Percentiles rank a stretch among this genome's conserved stretches.
Evolutionary conservation across 2,797 vertebrate species (phyloP).

Genomic region (Danio kyathit): DNA sequence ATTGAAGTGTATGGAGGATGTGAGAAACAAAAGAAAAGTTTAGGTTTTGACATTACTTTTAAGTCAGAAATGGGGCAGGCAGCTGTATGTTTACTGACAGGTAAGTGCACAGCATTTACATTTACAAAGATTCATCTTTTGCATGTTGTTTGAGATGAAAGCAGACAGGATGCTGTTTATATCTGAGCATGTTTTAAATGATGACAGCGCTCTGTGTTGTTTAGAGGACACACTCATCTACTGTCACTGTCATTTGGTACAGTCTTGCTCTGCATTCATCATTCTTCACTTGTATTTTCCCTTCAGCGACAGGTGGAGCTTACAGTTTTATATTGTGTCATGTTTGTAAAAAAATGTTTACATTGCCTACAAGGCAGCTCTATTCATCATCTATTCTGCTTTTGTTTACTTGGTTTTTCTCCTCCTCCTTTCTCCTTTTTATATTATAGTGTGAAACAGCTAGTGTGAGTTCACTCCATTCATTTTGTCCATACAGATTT

Average conservation of each 20-base stretch:
- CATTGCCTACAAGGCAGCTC: background rate
- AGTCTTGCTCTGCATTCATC: slow-evolving; percentile 21
- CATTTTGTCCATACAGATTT: no score
- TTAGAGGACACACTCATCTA: slow-evolving; percentile 35
- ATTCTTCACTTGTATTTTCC: slow-evolving; percentile 17
- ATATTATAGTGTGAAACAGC: no score
- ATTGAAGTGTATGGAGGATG: background rate
- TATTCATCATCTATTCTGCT: background rate
- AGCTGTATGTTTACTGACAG: slow-evolving; percentile 65
- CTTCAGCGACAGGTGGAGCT: slow-evolving; percentile 4
- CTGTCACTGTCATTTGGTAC: slow-evolving; percentile 39
- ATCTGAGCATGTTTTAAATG: slow-evolving; percentile 7
- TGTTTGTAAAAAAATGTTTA: background rate
- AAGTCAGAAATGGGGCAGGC: slow-evolving; percentile 69
- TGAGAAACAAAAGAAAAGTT: slow-evolving; percentile 15
- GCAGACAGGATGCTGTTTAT: slow-evolving; percentile 16
- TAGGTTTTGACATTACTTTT: slow-evolving; percentile 27
- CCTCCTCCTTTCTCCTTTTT: background rate
- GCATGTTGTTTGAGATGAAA: slow-evolving; percentile 15
- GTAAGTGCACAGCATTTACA: slow-evolving; percentile 60
- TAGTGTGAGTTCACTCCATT: no score
- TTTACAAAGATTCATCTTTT: slow-evolving; percentile 11
- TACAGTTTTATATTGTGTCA: no score
- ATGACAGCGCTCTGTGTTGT: slow-evolving; percentile 59
- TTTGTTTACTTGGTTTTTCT: background rate